Percentiles rank a stretch among this genome's conserved stretches.
These are phyloP conservation scores for Siphonodentalium dalli DNA, from an alignment of 2,888 invertebrate species.

Conservation along the genomic window DNA sequence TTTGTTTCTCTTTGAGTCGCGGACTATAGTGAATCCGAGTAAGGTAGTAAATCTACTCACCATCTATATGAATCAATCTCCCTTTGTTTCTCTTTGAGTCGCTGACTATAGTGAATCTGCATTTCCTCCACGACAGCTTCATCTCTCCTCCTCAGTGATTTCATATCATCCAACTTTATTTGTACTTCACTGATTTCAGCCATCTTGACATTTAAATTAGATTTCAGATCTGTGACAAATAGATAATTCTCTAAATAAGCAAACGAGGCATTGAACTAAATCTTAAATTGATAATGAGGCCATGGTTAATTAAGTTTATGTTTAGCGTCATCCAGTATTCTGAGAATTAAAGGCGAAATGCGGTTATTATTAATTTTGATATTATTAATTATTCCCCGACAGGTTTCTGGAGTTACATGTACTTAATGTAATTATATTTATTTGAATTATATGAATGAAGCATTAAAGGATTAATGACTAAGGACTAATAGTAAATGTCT, in stretches of 20 bases:
- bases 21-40: slow-evolving; percentile 57
- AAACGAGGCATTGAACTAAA: background rate
- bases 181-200: slow-evolving; percentile 59
- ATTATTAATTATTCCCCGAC: background rate
- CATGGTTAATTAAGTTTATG: background rate
- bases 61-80: slow-evolving; percentile 56
- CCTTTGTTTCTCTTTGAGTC: slow-evolving; percentile 57
- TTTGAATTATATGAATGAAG: no score
- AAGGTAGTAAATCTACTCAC: slow-evolving; percentile 27
- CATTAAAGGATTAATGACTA: no score
- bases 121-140: slow-evolving; percentile 51
- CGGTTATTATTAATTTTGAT: background rate
- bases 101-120: slow-evolving; percentile 57
- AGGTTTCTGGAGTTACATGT: no score
- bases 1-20: slow-evolving; percentile 57
- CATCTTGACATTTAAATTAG: slow-evolving; percentile 48
- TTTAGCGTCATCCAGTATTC: background rate
- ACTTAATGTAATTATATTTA: no score
- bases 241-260: no score
- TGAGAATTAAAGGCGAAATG: background rate
- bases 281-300: background rate
- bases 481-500: no score
- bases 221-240: slow-evolving; percentile 44
- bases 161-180: slow-evolving; percentile 55
- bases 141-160: slow-evolving; percentile 42